phyloP scores from a whole-genome alignment of 1,140 invertebrate genomes.

The Calosoma granatense region DNA sequence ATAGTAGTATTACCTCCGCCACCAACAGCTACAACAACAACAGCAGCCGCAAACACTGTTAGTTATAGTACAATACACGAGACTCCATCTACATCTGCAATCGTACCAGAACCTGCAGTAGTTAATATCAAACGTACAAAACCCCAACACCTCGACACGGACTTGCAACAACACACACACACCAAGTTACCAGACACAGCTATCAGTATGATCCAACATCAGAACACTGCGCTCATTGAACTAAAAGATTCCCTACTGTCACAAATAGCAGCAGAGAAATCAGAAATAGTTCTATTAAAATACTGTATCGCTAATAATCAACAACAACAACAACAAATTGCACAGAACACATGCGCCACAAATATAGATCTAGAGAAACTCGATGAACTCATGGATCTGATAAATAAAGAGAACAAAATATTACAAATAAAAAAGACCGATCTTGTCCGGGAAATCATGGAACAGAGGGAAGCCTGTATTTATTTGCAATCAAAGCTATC shows the following conservation, averaged over 20 bases:
- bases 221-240: conserved; percentile 24
- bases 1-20: not conserved
- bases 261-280: conserved; percentile 24
- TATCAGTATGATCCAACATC: conserved; percentile 24
- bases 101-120: not conserved
- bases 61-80: no score
- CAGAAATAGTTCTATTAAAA: conserved; percentile 24
- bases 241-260: conserved; percentile 23
- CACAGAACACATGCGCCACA: not conserved
- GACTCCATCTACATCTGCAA: not conserved
- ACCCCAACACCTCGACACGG: not conserved
- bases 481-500: conserved; percentile 24
- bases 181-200: conserved; percentile 13
- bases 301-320: conserved; percentile 8
- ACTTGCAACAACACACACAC: conserved; percentile 4
- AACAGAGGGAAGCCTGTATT: conserved; percentile 30
- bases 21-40: not conserved
- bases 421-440: conserved; percentile 34
- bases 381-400: conserved; percentile 26
- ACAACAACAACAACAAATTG: conserved; percentile 3
- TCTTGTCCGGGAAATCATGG: conserved; percentile 32
- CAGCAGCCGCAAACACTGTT: conserved; percentile 2
- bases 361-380: conserved; percentile 20
- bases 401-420: conserved; percentile 31
- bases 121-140: not conserved